Evolutionary conservation across 2,113 vertebrate genomes (phyloP).

Genomic region (Cyanoliseus patagonus): DNA sequence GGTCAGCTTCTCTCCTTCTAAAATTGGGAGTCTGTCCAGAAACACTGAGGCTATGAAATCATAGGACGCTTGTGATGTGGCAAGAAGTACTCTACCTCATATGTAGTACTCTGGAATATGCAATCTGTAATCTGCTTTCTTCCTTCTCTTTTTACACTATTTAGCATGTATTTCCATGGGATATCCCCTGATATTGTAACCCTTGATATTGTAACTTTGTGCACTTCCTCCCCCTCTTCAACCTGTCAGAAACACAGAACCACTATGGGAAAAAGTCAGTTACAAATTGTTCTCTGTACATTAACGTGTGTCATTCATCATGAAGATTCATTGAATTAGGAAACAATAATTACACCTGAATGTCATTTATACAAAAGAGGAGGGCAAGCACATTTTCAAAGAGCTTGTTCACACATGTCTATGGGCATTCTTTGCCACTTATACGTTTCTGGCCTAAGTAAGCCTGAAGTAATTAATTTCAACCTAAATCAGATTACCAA

Average conservation of each 20-base stretch:
- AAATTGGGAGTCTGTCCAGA: conserved; percentile 14
- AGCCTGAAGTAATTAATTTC: conserved; percentile 31
- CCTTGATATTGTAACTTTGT: conserved; percentile 68
- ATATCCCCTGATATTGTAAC: conserved; percentile 70
- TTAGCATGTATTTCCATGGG: conserved; percentile 59
- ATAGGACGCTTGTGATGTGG: not conserved
- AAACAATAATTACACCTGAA: not conserved
- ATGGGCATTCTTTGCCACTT: not conserved
- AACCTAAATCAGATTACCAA: conserved; percentile 4
- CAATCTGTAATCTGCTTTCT: conserved; percentile 52
- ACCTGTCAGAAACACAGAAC: conserved; percentile 7
- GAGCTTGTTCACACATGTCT: not conserved
- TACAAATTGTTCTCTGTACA: conserved; percentile 29
- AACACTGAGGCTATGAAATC: not conserved
- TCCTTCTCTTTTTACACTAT: conserved; percentile 68
- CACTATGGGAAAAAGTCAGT: conserved; percentile 34
- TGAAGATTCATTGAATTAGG: conserved; percentile 54
- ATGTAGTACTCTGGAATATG: conserved; percentile 65
- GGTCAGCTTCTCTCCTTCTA: conserved; percentile 21
- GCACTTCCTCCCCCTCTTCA: not conserved
- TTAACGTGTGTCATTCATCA: conserved; percentile 62
- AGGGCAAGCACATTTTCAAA: not conserved
- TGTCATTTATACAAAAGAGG: not conserved
- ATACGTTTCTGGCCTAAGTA: not conserved
- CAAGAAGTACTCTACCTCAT: not conserved